A percentile compares a stretch with the other conserved stretches of the same genome.
Conservation (phyloP, 2,797 vertebrate genomes). For the Alectoris magna region DNA sequence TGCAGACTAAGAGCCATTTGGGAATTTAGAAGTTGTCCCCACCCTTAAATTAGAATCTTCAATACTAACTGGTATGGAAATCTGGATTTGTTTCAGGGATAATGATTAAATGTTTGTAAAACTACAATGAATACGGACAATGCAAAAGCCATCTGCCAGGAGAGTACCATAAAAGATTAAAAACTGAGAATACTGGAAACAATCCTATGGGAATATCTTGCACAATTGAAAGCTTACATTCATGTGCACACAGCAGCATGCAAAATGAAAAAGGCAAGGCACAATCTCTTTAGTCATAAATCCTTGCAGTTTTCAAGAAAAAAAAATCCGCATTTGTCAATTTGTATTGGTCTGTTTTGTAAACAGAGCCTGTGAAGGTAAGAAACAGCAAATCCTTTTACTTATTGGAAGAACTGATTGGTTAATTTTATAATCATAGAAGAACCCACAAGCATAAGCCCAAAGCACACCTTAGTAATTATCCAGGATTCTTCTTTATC, state of each 20-base stretch:
- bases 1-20: background rate
- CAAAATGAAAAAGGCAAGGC: background rate
- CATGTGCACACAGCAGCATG: background rate
- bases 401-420: constrained; percentile 48
- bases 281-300: constrained; percentile 1
- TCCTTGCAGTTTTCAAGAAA: background rate
- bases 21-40: background rate
- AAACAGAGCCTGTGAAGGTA: constrained; percentile 49
- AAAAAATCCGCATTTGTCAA: background rate
- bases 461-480: constrained; percentile 71
- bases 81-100: background rate
- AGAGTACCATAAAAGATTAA: constrained; percentile 37
- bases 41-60: background rate
- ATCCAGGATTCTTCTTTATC: constrained; percentile 75
- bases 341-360: constrained; percentile 15
- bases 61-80: background rate
- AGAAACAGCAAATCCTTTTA: constrained; percentile 47
- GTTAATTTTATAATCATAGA: constrained; percentile 65
- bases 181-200: constrained; percentile 11
- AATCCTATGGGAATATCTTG: constrained; percentile 5
- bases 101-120: constrained; percentile 19
- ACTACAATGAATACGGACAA: constrained; percentile 31
- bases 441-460: constrained; percentile 68
- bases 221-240: background rate
- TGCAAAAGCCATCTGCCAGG: constrained; percentile 11